Conservation (phyloP, 1,140 invertebrate species). For the Pseudomyrmex gracilis region DNA sequence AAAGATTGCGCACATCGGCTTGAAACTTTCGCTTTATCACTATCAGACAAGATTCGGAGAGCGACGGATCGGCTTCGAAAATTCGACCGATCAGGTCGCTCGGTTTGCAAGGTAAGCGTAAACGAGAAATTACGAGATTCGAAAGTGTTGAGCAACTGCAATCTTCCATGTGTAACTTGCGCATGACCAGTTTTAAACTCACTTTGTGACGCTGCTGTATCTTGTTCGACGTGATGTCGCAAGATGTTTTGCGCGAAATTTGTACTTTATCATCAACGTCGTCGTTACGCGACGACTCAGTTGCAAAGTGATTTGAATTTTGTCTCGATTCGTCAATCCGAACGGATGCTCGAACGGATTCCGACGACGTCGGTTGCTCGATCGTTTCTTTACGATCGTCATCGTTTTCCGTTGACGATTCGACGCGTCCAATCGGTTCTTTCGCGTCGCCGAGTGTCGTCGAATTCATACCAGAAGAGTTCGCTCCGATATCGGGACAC, state of each 20-base stretch:
- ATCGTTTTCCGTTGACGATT: background rate
- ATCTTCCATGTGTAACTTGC: background rate
- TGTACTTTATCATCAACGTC: background rate
- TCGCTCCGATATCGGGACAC: background rate
- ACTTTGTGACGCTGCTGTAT: background rate
- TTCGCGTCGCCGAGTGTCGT: background rate
- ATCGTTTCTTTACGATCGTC: background rate
- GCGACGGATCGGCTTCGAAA: slow-evolving; percentile 62
- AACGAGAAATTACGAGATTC: background rate
- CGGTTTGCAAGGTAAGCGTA: slow-evolving; percentile 70
- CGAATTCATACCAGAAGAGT: background rate
- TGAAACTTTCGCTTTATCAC: slow-evolving; percentile 67
- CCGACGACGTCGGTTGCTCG: background rate
- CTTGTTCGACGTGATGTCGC: background rate
- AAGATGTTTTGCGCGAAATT: background rate
- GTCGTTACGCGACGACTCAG: background rate
- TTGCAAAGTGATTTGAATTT: slow-evolving; percentile 38
- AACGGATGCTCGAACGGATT: background rate
- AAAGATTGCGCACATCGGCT: slow-evolving; percentile 59
- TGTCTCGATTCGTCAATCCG: slow-evolving; percentile 19
- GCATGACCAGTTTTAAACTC: slow-evolving; percentile 54
- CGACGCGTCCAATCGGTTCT: background rate
- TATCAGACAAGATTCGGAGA: slow-evolving; percentile 46
- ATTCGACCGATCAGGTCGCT: slow-evolving; percentile 62
- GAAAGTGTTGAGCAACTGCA: background rate